Evolutionary conservation across 1,140 invertebrate genomes (phyloP), one percentile per base, ranked within the genome.

Genomic region (Ridgeia piscesae): DNA sequence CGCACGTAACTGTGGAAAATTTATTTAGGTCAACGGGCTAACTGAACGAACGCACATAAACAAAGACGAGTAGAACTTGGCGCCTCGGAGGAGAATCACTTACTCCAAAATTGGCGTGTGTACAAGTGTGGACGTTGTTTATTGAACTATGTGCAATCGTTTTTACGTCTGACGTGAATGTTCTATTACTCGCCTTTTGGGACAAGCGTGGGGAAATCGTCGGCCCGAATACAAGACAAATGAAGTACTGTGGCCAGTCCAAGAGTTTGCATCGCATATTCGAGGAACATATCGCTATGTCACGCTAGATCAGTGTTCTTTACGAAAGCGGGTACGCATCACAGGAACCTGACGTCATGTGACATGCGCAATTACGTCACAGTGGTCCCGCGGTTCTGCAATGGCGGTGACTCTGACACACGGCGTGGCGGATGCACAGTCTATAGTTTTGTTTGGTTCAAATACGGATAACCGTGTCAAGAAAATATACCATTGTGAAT

Each of bases 311-410:
- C 27, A 21, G 27, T 88, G 92, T 88, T 34, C 92, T 92, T 33
- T 77, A 48, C 27, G 58, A 9, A 77, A 77, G 27, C 8, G 58
- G 11, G 58, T 21, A 21, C 58, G 33, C 93, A 92, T 9, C 92
- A 92, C 50, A 91, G 91, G 42, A 93, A 92, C 35, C 89, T 88
- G 58, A 17, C 92, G 34, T 93, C 92, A 33, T 91, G 92, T 33
- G 92, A 92, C 77, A 35, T 92, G 11, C 92, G 31, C 27, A 33
- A 93, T 88, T 90, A 88, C 42, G 91, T 92, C 9, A 88, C 34
- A 31, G 50, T 88, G 35, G 2, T 92, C 21, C 92, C 92, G 34
- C 89, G 50, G 6, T 42, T 92, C 34, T 92, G 91, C 89, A 91
- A 92, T 31, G 92, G 91, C 8, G 92, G 92, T 6, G 92, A 92